Base-by-base conservation (phyloP, 2,113 vertebrate genomes). In the Rallus limicola region DNA sequence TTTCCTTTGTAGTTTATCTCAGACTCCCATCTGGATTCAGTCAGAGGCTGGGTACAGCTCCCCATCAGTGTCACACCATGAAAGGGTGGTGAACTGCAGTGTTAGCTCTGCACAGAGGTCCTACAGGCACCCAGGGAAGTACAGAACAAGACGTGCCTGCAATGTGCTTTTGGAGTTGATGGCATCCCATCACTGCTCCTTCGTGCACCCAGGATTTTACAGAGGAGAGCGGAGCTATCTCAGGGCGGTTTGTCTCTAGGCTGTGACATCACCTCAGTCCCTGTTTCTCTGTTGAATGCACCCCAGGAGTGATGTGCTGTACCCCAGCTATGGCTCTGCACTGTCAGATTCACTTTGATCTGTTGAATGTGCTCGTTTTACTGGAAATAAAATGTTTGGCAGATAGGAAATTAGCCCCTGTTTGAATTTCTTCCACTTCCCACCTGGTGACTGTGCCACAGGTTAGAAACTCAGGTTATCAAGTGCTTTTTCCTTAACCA, bases 1-100 rank as follows among this genome's bases (percentile, higher is more conserved):
- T 89, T 93, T 96, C 38, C 79, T 82, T 89, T 90, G 56, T 59
- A 65, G 58, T 82, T 95, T 82, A 34, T 81, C 53, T 11, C 26
- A 50, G 74, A 24, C 31, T 68, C 74, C 58, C 24, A 34, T 56
- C 68, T 92, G 78, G 76, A 71, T 95, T 88, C 69, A 65, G 55
- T 50, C 86, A 78, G 86, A 25, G 4, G 31, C 78, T 77, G 75
- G 33, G 33, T 95, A 64, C 18, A 1, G 6, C 46, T 88, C 38
- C 38, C 78, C 58, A 29, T 88, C 75, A 48, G 50, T 13, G 24
- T 55, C 83, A 65, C 82, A 82, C 60, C 21, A 31, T 17, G 59
- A 77, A 93, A 76, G 7, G 85, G 86, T 15, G 16, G 56, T 58
- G n/a, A 82, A 67, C 48, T 90, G 90, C 84, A 34, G 50, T 12